phyloP scores from a whole-genome alignment of 2,113 vertebrate species.

The Sinocyclocheilus grahami region DNA sequence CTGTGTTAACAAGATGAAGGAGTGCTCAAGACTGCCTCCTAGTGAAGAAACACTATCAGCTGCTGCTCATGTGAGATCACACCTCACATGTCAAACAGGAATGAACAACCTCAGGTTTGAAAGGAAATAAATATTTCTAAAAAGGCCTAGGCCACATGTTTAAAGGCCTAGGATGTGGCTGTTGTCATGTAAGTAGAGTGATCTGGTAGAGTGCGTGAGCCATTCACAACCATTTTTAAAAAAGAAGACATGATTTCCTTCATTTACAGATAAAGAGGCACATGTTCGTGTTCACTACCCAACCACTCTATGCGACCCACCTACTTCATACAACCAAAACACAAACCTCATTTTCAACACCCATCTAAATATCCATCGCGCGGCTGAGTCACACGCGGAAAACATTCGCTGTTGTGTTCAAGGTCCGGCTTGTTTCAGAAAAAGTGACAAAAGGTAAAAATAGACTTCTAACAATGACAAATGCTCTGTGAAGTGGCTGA shows the following conservation, averaged over 20 bases:
- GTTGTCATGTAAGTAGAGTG: neutral
- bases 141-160: conserved; percentile 14
- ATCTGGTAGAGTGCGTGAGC: neutral
- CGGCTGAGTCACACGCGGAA: neutral
- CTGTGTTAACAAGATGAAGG: neutral
- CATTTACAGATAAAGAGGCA: conserved; percentile 18
- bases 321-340: neutral
- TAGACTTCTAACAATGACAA: conserved; percentile 26
- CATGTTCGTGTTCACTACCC: neutral
- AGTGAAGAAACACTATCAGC: neutral
- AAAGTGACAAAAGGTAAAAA: conserved; percentile 40
- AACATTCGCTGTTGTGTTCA: neutral
- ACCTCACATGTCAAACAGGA: neutral
- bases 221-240: neutral
- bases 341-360: conserved; percentile 27
- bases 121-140: conserved; percentile 30
- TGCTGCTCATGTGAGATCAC: neutral
- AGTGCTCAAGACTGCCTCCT: conserved; percentile 23
- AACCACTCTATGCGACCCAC: neutral
- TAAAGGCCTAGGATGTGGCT: neutral
- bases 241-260: neutral
- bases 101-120: conserved; percentile 23
- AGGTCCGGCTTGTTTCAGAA: conserved; percentile 5
- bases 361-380: neutral
- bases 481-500: neutral